These are phyloP conservation scores for Agrenia bidenticulata DNA, from an alignment of 2,888 invertebrate species.

Conservation along the genomic window DNA sequence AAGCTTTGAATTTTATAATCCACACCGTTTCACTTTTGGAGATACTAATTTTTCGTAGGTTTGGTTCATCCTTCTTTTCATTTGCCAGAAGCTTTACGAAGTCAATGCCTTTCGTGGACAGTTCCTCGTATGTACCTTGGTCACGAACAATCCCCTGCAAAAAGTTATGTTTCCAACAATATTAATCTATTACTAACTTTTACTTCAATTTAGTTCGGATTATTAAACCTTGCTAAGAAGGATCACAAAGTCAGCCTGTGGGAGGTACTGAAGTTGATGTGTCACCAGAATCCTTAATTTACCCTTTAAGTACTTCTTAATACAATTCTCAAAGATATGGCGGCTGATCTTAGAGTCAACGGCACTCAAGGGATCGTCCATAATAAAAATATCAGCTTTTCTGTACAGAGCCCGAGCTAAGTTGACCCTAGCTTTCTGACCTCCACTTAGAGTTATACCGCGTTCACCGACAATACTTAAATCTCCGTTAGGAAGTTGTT, in stretches of 20 bases:
- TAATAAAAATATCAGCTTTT: conserved; percentile 59
- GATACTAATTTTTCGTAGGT: conserved; percentile 31
- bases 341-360: conserved; percentile 59
- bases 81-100: conserved; percentile 55
- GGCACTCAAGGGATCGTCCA: conserved; percentile 59
- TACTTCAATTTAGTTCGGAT: neutral
- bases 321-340: conserved; percentile 58
- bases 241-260: conserved; percentile 54
- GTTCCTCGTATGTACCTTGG: conserved; percentile 64
- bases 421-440: conserved; percentile 80
- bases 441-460: conserved; percentile 79
- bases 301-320: conserved; percentile 57
- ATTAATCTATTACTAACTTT: neutral
- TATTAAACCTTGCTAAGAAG: conserved; percentile 57
- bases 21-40: conserved; percentile 30
- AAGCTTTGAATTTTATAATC: neutral
- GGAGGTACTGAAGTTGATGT: conserved; percentile 73
- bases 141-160: conserved; percentile 61
- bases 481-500: conserved; percentile 41
- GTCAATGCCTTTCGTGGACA: conserved; percentile 57
- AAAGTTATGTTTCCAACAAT: neutral
- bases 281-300: conserved; percentile 77
- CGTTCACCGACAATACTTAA: conserved; percentile 44
- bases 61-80: conserved; percentile 52
- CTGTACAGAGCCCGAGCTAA: conserved; percentile 63